Evolutionary conservation across 2,797 vertebrate genomes (phyloP).

Genomic region (Rhinogobio ventralis): DNA sequence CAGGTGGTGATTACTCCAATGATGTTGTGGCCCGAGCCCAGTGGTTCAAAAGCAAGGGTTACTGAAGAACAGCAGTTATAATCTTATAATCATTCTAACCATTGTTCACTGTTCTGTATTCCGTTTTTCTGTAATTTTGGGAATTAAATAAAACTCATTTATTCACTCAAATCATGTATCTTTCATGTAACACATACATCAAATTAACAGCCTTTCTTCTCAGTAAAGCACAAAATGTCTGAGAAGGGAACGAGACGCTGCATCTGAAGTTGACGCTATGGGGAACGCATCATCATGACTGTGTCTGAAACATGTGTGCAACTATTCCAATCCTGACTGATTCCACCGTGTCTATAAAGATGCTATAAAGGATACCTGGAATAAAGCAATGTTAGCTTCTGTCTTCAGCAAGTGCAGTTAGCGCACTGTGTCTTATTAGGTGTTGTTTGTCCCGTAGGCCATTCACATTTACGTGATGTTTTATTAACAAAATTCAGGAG

Average conservation of each 20-base stretch:
- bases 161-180: neutral
- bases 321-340: too few species aligned
- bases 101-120: neutral
- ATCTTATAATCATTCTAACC: neutral
- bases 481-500: too few species aligned
- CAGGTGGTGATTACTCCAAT: conserved; percentile 63
- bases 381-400: too few species aligned
- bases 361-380: too few species aligned
- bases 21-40: conserved; percentile 68
- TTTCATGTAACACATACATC: neutral
- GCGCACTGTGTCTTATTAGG: too few species aligned
- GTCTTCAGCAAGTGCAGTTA: too few species aligned
- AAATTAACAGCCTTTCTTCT: neutral
- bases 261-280: neutral
- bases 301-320: too few species aligned
- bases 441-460: too few species aligned
- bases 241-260: neutral
- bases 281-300: neutral
- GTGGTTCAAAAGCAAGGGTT: conserved; percentile 62
- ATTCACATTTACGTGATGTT: too few species aligned
- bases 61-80: conserved; percentile 27
- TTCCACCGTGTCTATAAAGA: too few species aligned
- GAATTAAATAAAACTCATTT: neutral
- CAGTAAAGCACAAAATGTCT: neutral
- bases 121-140: neutral